Evolutionary conservation across 2,113 vertebrate species (phyloP).

Genomic region (Anthoscopus minutus): DNA sequence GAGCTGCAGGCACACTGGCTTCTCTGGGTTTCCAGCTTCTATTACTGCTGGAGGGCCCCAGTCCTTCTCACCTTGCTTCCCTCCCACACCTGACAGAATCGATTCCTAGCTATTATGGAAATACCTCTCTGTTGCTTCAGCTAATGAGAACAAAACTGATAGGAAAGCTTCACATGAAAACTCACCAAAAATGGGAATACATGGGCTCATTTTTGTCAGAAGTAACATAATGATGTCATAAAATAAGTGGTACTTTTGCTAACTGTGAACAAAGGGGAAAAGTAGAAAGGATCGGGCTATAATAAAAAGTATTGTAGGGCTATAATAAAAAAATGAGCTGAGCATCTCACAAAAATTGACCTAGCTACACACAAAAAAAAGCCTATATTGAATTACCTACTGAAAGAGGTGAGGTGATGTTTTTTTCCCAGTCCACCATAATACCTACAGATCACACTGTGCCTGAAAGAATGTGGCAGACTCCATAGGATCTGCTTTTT

Average conservation of each 20-base stretch:
- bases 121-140: background rate
- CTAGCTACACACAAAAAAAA: background rate
- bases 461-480: background rate
- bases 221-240: background rate
- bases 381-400: background rate
- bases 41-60: background rate
- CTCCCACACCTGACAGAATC: background rate
- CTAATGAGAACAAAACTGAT: background rate
- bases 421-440: background rate
- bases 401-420: background rate
- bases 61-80: background rate
- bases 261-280: background rate
- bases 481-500: background rate
- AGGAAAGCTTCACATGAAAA: background rate
- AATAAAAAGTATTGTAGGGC: background rate
- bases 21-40: background rate
- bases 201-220: background rate
- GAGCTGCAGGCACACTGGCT: background rate
- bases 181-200: background rate
- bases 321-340: background rate
- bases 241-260: background rate
- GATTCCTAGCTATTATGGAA: background rate
- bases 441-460: background rate
- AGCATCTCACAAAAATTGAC: background rate
- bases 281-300: background rate